phyloP scores from a whole-genome alignment of 2,888 invertebrate genomes.

The Temnothorax rugatulus region DNA sequence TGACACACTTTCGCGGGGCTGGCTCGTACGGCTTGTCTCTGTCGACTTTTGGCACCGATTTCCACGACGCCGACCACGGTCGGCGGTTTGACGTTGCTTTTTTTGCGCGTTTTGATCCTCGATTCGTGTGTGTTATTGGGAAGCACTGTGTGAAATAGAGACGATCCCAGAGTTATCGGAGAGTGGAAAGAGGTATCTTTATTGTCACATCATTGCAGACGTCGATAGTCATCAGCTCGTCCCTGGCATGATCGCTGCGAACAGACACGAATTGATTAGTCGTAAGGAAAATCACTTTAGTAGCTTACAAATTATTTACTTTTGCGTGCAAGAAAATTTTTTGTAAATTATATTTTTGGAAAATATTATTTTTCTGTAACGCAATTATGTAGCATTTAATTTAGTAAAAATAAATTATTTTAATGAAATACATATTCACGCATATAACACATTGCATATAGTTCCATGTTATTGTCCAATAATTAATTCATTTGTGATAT shows the following conservation, averaged over 20 bases:
- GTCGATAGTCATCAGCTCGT: slow-evolving; percentile 81
- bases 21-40: slow-evolving; percentile 77
- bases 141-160: slow-evolving; percentile 83
- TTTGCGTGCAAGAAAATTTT: not conserved
- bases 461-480: not conserved
- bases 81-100: slow-evolving; percentile 51
- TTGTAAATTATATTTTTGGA: not conserved
- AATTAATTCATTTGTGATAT: not conserved
- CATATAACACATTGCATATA: not conserved
- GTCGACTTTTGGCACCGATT: slow-evolving; percentile 79
- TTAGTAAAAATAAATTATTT: slow-evolving; percentile 31
- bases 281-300: not conserved
- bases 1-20: slow-evolving; percentile 55
- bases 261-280: slow-evolving; percentile 60
- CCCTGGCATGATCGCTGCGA: slow-evolving; percentile 82
- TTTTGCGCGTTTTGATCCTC: slow-evolving; percentile 48
- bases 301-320: not conserved
- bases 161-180: slow-evolving; percentile 80
- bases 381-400: not conserved
- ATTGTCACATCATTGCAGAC: slow-evolving; percentile 85
- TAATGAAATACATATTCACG: slow-evolving; percentile 20
- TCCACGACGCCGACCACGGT: slow-evolving; percentile 55
- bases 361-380: not conserved
- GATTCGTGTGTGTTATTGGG: slow-evolving; percentile 74
- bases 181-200: slow-evolving; percentile 82